Base-by-base conservation (phyloP, 1,140 invertebrate species). In the Lysiphlebus fabarum region DNA sequence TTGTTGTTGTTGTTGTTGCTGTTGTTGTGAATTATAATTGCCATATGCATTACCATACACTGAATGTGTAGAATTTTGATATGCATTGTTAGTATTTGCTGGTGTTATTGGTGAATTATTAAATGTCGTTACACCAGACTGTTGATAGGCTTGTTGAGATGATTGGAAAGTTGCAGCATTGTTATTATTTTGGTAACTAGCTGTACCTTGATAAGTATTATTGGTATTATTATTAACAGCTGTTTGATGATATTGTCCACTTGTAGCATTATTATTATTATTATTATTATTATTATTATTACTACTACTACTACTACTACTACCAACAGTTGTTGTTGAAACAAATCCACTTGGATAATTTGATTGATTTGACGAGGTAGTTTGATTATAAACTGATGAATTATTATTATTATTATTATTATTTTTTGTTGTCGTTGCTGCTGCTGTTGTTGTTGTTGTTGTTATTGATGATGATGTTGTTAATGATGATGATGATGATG, bases 21-120 rank as follows among this genome's bases (percentile, higher is more conserved):
- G 17, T 26, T 26, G 70, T 62, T 76, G 77, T 45, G 64, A 73
- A 38, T 66, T 67, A 17, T 78, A 79, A 55, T 64, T 76, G n/a
- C 64, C 67, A 36, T 79, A 79, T 0, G 74, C 66, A 62, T 69
- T 76, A 0, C 68, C 73, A 50, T 79, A 79, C 33, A 75, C 74
- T 74, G 76, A 78, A 54, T 79, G 77, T 17, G 74, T 68, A 47
- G 77, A 67, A 63, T 69, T 80, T 59, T 76, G 76, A 54, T 80
- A 80, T 56, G 59, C 70, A 63, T 65, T 72, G 53, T 56, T 64
- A 41, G 45, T 62, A 26, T 26, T 26, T 8, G 70, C 72, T 65
- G 77, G 77, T 37, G 74, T 78, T 48, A 79, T 77, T 12, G 76
- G 76, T 53, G 76, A 75, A 5, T 72, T 26, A 26, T 26, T 71